Base-by-base conservation (phyloP, 2,113 vertebrate genomes). In the Macquaria australasica region DNA sequence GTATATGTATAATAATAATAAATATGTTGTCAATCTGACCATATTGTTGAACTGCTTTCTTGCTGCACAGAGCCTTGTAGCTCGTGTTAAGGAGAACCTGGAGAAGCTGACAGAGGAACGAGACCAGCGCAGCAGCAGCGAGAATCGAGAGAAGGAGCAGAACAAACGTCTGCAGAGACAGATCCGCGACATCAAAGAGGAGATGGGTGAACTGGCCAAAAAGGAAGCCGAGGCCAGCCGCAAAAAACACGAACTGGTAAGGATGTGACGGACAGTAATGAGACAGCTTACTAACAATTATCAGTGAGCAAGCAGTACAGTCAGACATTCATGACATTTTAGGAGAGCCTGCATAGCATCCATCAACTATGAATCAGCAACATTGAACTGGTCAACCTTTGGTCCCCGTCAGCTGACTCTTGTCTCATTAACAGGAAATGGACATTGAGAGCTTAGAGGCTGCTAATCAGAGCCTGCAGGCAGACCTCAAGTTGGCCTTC, bases 191-290 rank as follows among this genome's bases (percentile, higher is more conserved):
- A 84, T 96, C 89, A 99, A 99, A 90, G 98, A 99, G 92, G 98
- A 99, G 94, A 97, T 96, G 95, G 96, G 91, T 0, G 98, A 99
- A 89, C 95, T 99, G 73, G 96, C 96, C 92, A 98, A 98, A 90
- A 99, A 98, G 88, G 98, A 99, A 90, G 93, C 96, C 0, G 98
- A 99, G 90, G 97, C 98, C 41, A 98, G 97, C 88, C 98, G 98
- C 93, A 99, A 99, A 91, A 99, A 98, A 66, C 98, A 99, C 0
- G 98, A 99, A 80, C 95, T 99, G 97, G 98, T 99, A 92, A 96
- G 80, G 1, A 73, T 15, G 31, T 1, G n/a, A 39, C 59, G 12
- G 14, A 50, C 25, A 21, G 18, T 20, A 43, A 68, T 66, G 25
- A 78, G 48, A 55, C 16, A 41, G n/a, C 25, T 31, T 62, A 5